Evolutionary conservation across 2,888 invertebrate species (phyloP).

Genomic region (Serrognathus titanus): DNA sequence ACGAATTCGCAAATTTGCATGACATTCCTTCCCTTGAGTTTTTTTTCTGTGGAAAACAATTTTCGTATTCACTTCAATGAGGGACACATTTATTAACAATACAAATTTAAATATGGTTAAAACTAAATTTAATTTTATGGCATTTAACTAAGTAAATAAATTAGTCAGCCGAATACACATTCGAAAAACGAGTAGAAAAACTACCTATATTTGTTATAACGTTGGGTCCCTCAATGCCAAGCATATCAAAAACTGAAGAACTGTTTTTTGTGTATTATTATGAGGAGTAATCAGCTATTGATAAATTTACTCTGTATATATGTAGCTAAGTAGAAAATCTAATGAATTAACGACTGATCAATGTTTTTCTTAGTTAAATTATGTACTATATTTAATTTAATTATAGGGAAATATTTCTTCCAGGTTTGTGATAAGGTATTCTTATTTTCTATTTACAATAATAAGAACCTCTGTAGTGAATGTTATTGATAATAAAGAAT

Average conservation of each 20-base stretch:
- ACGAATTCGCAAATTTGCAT: no score
- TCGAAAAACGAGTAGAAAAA: background rate
- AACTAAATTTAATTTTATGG: background rate
- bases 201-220: background rate
- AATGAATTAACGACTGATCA: slow-evolving; percentile 11
- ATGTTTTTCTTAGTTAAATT: slow-evolving; percentile 4
- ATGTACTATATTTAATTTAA: slow-evolving; percentile 4
- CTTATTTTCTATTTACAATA: slow-evolving; percentile 10
- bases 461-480: slow-evolving; percentile 7
- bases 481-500: background rate
- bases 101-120: slow-evolving; percentile 7
- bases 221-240: background rate
- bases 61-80: no score
- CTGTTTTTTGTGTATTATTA: slow-evolving; percentile 1
- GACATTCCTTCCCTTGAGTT: no score
- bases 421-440: slow-evolving; percentile 15
- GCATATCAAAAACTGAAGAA: background rate
- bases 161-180: no score
- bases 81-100: slow-evolving; percentile 1
- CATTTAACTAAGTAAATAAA: no score
- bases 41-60: no score
- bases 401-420: slow-evolving; percentile 13
- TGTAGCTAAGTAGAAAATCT: background rate
- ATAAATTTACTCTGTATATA: slow-evolving; percentile 2
- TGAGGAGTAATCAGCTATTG: background rate